These are phyloP conservation scores for Hylaeus volcanicus DNA, from an alignment of 1,140 invertebrate genomes.

Conservation along the genomic window DNA sequence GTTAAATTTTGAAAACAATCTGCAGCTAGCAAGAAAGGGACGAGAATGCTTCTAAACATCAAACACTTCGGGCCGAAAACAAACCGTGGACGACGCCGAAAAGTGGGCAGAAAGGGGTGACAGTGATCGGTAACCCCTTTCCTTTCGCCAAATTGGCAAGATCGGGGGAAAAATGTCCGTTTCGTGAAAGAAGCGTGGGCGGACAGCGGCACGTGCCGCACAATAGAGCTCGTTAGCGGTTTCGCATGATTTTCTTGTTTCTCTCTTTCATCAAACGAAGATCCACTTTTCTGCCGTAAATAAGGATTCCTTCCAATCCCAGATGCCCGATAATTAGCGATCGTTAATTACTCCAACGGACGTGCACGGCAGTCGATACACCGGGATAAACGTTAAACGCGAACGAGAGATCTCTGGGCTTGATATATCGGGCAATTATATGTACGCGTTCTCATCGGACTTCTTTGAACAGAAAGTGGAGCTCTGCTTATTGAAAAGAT, in stretches of 20 bases:
- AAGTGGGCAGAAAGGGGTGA: not conserved
- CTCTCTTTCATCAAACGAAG: conserved; percentile 54
- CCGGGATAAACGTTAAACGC: not conserved
- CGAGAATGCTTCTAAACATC: not conserved
- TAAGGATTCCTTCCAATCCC: conserved; percentile 55
- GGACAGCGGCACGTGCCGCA: conserved; percentile 69
- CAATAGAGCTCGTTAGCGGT: conserved; percentile 68
- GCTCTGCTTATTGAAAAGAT: not conserved
- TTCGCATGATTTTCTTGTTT: conserved; percentile 56
- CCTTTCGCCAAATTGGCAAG: conserved; percentile 40
- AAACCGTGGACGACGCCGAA: not conserved
- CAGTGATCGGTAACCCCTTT: conserved; percentile 51
- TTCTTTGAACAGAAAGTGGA: not conserved
- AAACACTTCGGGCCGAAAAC: not conserved
- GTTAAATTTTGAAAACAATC: not conserved
- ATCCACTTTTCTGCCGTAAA: conserved; percentile 65
- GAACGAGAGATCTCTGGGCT: conserved; percentile 2
- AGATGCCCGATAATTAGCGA: conserved; percentile 56
- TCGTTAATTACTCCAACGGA: conserved; percentile 52
- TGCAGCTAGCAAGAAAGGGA: not conserved
- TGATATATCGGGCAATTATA: not conserved
- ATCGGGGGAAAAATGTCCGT: conserved; percentile 49
- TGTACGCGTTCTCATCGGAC: not conserved
- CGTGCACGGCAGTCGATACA: not conserved
- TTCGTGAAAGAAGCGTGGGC: conserved; percentile 63